Base-by-base conservation (phyloP, 2,113 vertebrate genomes). In the Macroglossus sobrinus region DNA sequence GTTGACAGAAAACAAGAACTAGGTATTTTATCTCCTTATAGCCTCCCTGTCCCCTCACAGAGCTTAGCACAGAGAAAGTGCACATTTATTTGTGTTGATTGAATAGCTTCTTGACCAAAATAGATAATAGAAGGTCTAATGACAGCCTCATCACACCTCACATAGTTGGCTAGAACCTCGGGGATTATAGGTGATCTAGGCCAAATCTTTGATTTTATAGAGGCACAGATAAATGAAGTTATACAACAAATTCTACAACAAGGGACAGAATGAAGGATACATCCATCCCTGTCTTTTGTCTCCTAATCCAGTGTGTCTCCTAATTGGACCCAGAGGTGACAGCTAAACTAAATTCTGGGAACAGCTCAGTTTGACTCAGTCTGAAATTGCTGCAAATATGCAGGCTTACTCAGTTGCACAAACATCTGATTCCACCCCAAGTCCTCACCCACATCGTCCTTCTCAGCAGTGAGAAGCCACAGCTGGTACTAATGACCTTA, bases 241-340 rank as follows among this genome's bases (percentile, higher is more conserved):
- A 78, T 15, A 40, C 45, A 74, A 76, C 40, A 72, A 90, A 80
- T 66, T 91, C 59, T 66, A 76, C 22, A 59, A 63, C 13, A 59
- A 43, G 45, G 33, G 40, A 97, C 33, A 78, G 74, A 84, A 88
- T 72, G 84, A 94, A 94, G 21, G 43, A 91, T 82, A 66, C 22
- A 38, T 45, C n/a, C 61, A 38, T 50, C 30, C 61, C 64, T 21
- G 15, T 80, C 40, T 92, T 63, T 35, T 9, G 45, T 24, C 28
- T 89, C 72, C 57, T 79, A 91, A 85, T 61, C 38, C 15, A 71
- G 12, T 53, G 19, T 78, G 18, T n/a, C 43, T 91, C 72, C 81
- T 97, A 92, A 88, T n/a, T 88, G 61, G 80, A 89, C 87, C 53
- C 89, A 38, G 35, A 95, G 64, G 45, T 91, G 78, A 84, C 64